Evolutionary conservation across 2,888 invertebrate genomes (phyloP).

Genomic region (Ophion costatus): DNA sequence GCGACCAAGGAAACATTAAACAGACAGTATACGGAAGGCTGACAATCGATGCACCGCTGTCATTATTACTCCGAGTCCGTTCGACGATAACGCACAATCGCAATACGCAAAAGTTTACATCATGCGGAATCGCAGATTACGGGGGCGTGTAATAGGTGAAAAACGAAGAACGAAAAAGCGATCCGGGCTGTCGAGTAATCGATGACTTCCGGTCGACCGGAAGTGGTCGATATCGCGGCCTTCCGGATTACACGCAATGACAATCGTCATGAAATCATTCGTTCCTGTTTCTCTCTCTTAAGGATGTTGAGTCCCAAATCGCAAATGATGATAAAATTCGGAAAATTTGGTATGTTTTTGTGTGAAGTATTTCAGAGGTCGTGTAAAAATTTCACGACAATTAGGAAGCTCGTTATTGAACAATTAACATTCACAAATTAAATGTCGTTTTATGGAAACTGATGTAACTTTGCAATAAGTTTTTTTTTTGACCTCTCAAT

Average conservation of each 20-base stretch:
- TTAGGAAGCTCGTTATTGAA: too few species aligned
- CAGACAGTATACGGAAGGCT: conserved; percentile 24
- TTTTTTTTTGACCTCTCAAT: too few species aligned
- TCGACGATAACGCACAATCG: background rate
- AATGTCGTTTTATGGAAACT: too few species aligned
- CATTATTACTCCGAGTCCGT: conserved; percentile 19
- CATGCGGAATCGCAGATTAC: background rate
- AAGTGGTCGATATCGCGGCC: conserved; percentile 62
- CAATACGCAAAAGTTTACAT: background rate
- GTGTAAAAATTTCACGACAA: too few species aligned
- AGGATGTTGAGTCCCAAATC: too few species aligned
- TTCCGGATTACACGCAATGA: conserved; percentile 68
- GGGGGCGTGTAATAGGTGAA: background rate
- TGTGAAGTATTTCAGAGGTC: too few species aligned
- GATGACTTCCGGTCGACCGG: conserved; percentile 67
- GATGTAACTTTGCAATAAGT: too few species aligned
- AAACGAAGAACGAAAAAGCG: conserved; percentile 18
- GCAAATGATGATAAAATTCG: too few species aligned
- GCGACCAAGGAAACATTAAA: conserved; percentile 65
- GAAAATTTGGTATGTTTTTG: too few species aligned
- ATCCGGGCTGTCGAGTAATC: conserved; percentile 60
- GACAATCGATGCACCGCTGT: conserved; percentile 16
- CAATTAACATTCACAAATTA: too few species aligned
- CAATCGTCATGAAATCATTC: conserved; percentile 57
- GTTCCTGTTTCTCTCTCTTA: conserved; percentile 12